Conservation (phyloP, 2,797 vertebrate genomes). For the Octomys mimax region DNA sequence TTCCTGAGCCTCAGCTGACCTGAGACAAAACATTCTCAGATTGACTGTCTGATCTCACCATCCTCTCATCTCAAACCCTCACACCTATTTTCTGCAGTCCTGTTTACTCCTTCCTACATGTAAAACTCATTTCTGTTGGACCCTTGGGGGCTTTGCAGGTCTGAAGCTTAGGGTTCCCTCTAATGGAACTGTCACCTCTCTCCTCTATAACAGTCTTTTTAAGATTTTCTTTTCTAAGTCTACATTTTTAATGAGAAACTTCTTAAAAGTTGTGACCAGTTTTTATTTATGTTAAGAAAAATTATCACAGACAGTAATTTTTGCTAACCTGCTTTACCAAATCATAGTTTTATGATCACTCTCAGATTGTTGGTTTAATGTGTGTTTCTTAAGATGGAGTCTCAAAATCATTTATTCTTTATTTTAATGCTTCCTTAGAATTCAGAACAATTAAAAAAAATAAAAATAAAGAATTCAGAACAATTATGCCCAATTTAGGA, state of each 20-base stretch:
- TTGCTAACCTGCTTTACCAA: background rate
- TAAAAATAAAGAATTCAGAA: background rate
- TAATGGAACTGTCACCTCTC: background rate
- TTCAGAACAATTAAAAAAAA: slow-evolving; percentile 19
- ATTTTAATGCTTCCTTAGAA: background rate
- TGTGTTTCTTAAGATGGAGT: background rate
- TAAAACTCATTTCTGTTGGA: background rate
- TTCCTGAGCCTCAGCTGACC: background rate
- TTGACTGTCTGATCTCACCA: background rate
- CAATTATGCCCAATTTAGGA: background rate
- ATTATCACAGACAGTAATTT: background rate
- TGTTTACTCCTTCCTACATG: background rate
- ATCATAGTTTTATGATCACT: background rate
- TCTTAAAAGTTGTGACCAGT: background rate
- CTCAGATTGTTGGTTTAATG: slow-evolving; percentile 20
- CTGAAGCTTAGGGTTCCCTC: background rate
- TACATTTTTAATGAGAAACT: background rate
- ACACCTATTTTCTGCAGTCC: background rate
- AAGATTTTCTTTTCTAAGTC: background rate
- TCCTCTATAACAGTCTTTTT: background rate
- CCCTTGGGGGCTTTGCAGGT: background rate
- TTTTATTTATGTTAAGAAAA: slow-evolving; percentile 17
- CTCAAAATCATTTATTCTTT: slow-evolving; percentile 10
- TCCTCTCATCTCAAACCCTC: background rate
- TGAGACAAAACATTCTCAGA: background rate